Base-by-base conservation (phyloP, 2,797 vertebrate genomes). In the Enteromius thamalakanensis region DNA sequence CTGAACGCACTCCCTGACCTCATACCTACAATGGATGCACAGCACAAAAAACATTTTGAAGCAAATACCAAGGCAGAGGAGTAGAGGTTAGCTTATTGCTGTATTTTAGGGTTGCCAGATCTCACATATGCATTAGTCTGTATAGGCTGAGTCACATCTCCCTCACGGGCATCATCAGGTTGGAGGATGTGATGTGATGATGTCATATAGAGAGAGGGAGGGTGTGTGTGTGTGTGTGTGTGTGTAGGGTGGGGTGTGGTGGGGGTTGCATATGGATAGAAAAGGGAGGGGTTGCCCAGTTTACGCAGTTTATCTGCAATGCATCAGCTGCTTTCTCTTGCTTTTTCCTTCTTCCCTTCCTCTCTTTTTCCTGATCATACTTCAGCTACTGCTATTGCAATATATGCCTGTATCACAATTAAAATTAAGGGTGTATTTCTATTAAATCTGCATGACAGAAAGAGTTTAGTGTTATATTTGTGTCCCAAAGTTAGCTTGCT, bases 251-350 rank as follows among this genome's bases (percentile, higher is more conserved):
- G 11, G 42, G 42, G 40, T 42, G 40, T 9, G 40, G 40, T 42
- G 58, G 60, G 55, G 78, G 75, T 49, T 79, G 32, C 64, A 40
- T 68, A 81, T 83, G 51, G 45, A 87, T 70, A 85, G 79, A 37
- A 65, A 87, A 88, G 90, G 94, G 94, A 92, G 91, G 93, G 90
- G 91, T 91, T 90, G 70, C 69, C 85, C 71, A 62, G 84, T 86
- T 91, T 91, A 93, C 94, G 94, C 94, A 95, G 94, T 95, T 95
- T 95, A 95, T 95, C 95, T 95, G 95, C 95, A 95, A 95, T 95
- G 95, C 95, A 95, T 95, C 95, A 95, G 91, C 92, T 92, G 89
- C 92, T 92, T 91, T 89, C 88, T 88, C 86, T 77, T 70, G 70
- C 86, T 83, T 78, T 85, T 85, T 88, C 88, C 88, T 88, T 85